Evolutionary conservation across 2,888 invertebrate genomes (phyloP), one percentile per base, ranked within the genome.

Genomic region (Papilio gigon): DNA sequence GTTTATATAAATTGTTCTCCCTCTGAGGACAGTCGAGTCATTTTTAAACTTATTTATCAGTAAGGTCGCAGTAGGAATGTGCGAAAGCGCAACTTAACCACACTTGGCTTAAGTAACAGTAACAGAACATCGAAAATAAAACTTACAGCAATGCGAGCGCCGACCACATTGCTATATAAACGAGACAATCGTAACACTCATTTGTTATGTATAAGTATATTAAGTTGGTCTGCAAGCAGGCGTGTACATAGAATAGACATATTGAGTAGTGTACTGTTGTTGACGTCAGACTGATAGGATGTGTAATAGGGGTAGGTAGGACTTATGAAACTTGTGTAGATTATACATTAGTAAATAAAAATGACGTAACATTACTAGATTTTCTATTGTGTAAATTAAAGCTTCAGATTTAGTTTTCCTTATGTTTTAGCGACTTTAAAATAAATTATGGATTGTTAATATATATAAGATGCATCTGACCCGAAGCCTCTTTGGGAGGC

Each of bases 271-370:
- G 14, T 77, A 84, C 74, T n/a, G n/a, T 83, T 87, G 85, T 86
- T 87, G 78, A 84, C 78, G 81, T 83, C 90, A 88, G 89, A 90
- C 89, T 90, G 89, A 90, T 89, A 89, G 86, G 79, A 72, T 82
- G 79, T 83, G 84, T 82, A 77, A 78, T 80, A 81, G 64, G 76
- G 73, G 71, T 76, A 74, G 68, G 11, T 59, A 40, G 59, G 20
- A 60, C 20, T 14, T 53, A 25, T 27, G 0, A 35, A 40, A 50
- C 47, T 60, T 30, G 42, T 56, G 17, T 56, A 62, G 42, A 33
- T 47, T 37, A 50, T 9, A 22, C 4, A n/a, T n/a, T 47, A 42
- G 12, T 20, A 53, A 25, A 2, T 35, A 35, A 53, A 53, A 8
- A 27, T 9, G 25, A 50, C 27, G 1, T 50, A 27, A 50, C 1